Percentiles rank a stretch among this genome's conserved stretches.
Evolutionary conservation across 2,888 invertebrate genomes (phyloP).

Genomic region (Eristalinus sepulchralis): DNA sequence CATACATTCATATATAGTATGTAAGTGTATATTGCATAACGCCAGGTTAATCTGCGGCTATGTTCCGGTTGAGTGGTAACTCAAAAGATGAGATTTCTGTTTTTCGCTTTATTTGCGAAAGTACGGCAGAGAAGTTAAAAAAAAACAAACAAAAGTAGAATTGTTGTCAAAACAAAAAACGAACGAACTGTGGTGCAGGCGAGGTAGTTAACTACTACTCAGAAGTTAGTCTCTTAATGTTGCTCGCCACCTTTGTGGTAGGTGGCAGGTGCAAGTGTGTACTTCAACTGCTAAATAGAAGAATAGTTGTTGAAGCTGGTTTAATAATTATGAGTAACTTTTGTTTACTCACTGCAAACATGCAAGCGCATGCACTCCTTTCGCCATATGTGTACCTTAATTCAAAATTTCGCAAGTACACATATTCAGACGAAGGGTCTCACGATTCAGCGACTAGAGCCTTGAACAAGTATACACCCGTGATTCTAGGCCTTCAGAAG

Average conservation of each 20-base stretch:
- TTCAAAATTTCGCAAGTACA: conserved; percentile 60
- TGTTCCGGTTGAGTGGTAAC: conserved; percentile 63
- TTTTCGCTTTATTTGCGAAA: conserved; percentile 52
- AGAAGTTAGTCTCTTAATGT: conserved; percentile 71
- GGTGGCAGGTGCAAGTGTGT: conserved; percentile 70
- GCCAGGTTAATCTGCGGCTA: conserved; percentile 64
- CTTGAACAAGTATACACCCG: conserved; percentile 10
- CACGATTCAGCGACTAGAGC: conserved; percentile 37
- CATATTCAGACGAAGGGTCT: conserved; percentile 57
- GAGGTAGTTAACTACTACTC: conserved; percentile 65
- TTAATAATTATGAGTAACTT: conserved; percentile 70
- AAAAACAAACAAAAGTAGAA: conserved; percentile 28
- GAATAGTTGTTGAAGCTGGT: conserved; percentile 61
- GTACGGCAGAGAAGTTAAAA: conserved; percentile 20
- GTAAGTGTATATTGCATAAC: conserved; percentile 11
- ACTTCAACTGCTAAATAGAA: conserved; percentile 65
- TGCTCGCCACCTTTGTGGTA: conserved; percentile 62
- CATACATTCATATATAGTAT: background rate
- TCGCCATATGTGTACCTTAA: conserved; percentile 41
- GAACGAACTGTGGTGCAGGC: conserved; percentile 55
- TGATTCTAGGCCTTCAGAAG: conserved; percentile 5
- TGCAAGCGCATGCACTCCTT: conserved; percentile 47
- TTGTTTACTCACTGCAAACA: conserved; percentile 64
- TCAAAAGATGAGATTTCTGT: conserved; percentile 47
- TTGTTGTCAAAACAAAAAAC: conserved; percentile 58